Evolutionary conservation across 35 echinoderm and acorn worm species (phyloP).

Genomic region (Hemicentrotus pulcherrimus): DNA sequence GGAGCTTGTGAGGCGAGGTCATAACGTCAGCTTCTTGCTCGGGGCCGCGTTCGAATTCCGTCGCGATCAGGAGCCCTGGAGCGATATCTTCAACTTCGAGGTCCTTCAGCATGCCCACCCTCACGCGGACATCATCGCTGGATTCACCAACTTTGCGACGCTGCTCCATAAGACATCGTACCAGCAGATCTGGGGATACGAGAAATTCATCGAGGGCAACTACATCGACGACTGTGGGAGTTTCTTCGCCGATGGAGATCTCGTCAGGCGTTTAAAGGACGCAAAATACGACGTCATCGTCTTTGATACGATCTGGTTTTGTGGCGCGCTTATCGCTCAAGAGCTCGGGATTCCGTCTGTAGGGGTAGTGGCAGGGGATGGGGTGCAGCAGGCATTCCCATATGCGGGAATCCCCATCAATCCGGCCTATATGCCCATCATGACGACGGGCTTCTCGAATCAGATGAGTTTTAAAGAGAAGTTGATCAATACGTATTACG

Average conservation of each 20-base stretch:
- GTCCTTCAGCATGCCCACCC: not conserved
- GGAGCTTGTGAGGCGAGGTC: not conserved
- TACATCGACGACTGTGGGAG: not conserved
- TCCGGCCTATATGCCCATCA: not conserved
- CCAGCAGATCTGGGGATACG: not conserved
- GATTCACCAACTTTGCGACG: not conserved
- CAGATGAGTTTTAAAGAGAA: not conserved
- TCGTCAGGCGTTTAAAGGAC: not conserved
- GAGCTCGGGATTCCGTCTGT: not conserved
- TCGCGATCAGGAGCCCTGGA: not conserved
- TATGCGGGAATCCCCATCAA: not conserved
- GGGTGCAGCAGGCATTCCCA: not conserved
- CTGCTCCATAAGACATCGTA: not conserved
- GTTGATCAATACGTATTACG: not conserved
- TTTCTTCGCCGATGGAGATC: not conserved
- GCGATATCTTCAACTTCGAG: not conserved
- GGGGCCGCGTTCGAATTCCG: not conserved
- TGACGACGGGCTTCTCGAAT: conserved; percentile 1
- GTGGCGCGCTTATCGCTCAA: not conserved
- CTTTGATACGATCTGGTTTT: conserved; percentile 10
- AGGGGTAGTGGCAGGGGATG: not conserved
- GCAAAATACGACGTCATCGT: not conserved
- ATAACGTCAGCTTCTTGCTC: not conserved
- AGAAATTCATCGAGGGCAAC: not conserved
- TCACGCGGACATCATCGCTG: not conserved